These are phyloP conservation scores for Hyperoplus lanceolatus DNA, from an alignment of 2,797 vertebrate species.

Conservation along the genomic window DNA sequence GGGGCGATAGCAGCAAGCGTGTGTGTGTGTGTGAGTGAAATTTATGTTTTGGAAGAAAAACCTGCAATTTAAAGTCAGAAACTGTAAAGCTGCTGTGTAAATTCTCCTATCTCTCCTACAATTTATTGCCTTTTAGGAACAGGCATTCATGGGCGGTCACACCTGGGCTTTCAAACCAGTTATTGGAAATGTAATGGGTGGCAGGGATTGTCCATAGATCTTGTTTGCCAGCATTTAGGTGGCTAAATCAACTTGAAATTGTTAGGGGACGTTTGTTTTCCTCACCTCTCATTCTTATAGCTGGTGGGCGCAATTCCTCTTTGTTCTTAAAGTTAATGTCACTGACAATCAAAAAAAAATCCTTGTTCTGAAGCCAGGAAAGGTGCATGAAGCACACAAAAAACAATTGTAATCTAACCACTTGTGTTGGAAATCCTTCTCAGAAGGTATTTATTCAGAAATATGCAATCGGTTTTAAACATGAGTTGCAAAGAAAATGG, in stretches of 20 bases:
- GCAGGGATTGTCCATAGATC: conserved; percentile 35
- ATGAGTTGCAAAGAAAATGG: not conserved
- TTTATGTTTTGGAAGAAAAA: conserved; percentile 50
- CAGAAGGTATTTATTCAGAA: conserved; percentile 34
- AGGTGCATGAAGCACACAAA: conserved; percentile 50
- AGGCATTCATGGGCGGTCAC: conserved; percentile 41
- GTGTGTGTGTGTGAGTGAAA: conserved; percentile 8
- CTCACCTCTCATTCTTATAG: not conserved
- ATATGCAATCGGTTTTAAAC: conserved; percentile 46
- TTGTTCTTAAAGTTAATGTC: conserved; percentile 43
- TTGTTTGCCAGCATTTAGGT: conserved; percentile 27
- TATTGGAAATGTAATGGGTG: conserved; percentile 36
- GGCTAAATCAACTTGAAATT: conserved; percentile 46
- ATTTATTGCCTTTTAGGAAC: conserved; percentile 55
- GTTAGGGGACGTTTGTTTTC: conserved; percentile 13
- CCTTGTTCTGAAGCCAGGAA: conserved; percentile 32
- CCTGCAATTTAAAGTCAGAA: conserved; percentile 50
- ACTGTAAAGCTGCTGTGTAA: conserved; percentile 55
- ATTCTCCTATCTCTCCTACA: conserved; percentile 40
- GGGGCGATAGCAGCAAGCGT: not conserved
- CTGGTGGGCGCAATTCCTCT: conserved; percentile 10
- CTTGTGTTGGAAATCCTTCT: conserved; percentile 35
- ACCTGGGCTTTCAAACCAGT: conserved; percentile 54
- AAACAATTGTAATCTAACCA: conserved; percentile 46
- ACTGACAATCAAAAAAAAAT: conserved; percentile 72